These are phyloP conservation scores for Caloenas nicobarica DNA, from an alignment of 2,113 vertebrate genomes.

Conservation along the genomic window DNA sequence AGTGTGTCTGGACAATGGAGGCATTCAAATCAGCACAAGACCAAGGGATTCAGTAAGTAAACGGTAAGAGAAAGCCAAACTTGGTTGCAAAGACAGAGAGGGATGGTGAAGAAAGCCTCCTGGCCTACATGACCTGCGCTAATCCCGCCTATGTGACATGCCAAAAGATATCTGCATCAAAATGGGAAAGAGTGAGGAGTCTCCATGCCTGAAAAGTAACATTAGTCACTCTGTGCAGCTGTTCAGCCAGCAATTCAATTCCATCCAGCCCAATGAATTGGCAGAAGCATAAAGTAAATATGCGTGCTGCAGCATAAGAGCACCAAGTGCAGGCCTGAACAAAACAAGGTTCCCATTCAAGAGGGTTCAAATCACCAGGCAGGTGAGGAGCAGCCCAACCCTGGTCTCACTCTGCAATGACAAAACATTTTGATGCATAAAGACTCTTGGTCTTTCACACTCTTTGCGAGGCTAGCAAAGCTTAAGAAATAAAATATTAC, in stretches of 20 bases:
- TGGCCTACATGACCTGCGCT: conserved; percentile 8
- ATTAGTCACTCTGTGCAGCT: conserved; percentile 65
- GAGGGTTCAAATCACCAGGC: neutral
- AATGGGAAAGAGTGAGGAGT: conserved; percentile 46
- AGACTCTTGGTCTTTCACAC: neutral
- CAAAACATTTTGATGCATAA: neutral
- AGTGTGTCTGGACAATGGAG: conserved; percentile 61
- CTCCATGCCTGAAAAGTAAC: conserved; percentile 49
- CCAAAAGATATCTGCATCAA: conserved; percentile 74
- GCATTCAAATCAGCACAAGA: conserved; percentile 61
- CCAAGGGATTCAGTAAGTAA: conserved; percentile 19
- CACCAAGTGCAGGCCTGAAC: neutral
- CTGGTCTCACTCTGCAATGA: rapidly evolving
- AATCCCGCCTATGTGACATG: conserved; percentile 61
- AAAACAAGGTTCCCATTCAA: neutral
- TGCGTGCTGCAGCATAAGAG: neutral
- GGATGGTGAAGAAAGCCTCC: neutral
- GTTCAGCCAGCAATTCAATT: conserved; percentile 59
- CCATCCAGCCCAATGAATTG: neutral
- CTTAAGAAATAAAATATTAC: neutral
- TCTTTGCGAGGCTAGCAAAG: neutral
- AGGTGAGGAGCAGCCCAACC: neutral
- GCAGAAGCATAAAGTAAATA: neutral
- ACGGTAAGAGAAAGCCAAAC: conserved; percentile 42
- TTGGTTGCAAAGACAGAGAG: neutral